These are phyloP conservation scores for Carcharodon carcharias DNA, from an alignment of 2,797 vertebrate species.

Conservation along the genomic window DNA sequence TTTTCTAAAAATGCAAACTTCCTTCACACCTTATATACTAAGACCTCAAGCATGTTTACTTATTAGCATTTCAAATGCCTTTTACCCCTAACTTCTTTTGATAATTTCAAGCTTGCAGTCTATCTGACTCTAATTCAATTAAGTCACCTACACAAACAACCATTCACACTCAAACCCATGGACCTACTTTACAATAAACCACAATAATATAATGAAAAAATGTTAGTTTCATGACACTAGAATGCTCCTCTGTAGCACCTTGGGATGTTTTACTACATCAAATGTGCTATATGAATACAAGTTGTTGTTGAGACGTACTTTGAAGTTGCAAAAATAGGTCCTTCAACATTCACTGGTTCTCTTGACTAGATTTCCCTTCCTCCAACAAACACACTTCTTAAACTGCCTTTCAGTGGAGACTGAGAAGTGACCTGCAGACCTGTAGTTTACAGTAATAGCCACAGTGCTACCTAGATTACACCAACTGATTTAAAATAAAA, in stretches of 20 bases:
- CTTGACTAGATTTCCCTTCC: background rate
- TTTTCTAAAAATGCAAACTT: too few species aligned
- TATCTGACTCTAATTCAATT: too few species aligned
- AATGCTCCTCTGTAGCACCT: background rate
- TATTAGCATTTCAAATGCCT: too few species aligned
- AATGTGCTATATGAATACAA: background rate
- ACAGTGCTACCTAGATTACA: background rate
- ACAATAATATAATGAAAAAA: too few species aligned
- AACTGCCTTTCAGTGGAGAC: background rate
- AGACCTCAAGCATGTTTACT: too few species aligned
- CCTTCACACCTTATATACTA: too few species aligned
- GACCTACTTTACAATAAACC: too few species aligned
- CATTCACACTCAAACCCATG: too few species aligned
- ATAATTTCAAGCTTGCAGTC: too few species aligned
- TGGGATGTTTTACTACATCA: background rate
- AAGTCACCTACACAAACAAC: too few species aligned
- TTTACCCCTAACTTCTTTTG: too few species aligned
- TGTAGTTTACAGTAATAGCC: background rate
- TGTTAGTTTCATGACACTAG: background rate
- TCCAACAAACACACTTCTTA: background rate
- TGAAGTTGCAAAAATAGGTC: background rate
- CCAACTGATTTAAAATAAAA: background rate
- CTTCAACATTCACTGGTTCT: background rate
- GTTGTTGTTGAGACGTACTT: background rate
- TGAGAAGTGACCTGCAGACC: background rate